A percentile compares a stretch with the other conserved stretches of the same genome.
These are phyloP conservation scores for Hesperia comma DNA, from an alignment of 2,888 invertebrate genomes.

Conservation along the genomic window DNA sequence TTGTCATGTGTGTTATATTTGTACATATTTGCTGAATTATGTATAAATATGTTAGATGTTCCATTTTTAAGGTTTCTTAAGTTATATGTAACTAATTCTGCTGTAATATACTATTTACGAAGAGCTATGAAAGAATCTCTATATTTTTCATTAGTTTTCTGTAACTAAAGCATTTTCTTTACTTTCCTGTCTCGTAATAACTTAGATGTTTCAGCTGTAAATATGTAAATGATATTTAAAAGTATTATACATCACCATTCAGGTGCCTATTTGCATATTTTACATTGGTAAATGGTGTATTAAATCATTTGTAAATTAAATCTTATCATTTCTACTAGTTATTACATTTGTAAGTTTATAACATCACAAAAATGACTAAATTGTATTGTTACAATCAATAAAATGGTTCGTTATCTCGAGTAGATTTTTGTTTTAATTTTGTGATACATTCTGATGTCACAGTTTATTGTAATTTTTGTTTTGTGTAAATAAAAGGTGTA, in stretches of 20 bases:
- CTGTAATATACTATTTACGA: conserved; percentile 2
- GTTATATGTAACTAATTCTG: conserved; percentile 7
- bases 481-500: conserved; percentile 26
- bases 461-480: conserved; percentile 8
- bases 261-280: neutral
- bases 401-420: neutral
- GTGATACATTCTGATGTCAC: conserved; percentile 7
- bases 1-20: conserved; percentile 14
- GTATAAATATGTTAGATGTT: conserved; percentile 12
- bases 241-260: neutral
- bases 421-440: conserved; percentile 6
- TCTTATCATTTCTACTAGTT: neutral
- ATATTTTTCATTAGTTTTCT: conserved; percentile 16
- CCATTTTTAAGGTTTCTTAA: conserved; percentile 18
- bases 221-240: neutral
- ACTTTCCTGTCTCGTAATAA: conserved; percentile 1
- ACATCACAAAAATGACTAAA: conserved; percentile 1
- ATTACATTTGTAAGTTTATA: conserved; percentile 3
- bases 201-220: neutral
- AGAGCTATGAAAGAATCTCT: conserved; percentile 14
- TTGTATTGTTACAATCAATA: neutral
- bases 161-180: conserved; percentile 10
- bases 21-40: conserved; percentile 32
- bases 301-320: neutral
- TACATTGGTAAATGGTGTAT: neutral